A percentile compares a stretch with the other conserved stretches of the same genome.
phyloP scores from a whole-genome alignment of 1,140 invertebrate genomes.

The Rhizoglyphus robini region DNA sequence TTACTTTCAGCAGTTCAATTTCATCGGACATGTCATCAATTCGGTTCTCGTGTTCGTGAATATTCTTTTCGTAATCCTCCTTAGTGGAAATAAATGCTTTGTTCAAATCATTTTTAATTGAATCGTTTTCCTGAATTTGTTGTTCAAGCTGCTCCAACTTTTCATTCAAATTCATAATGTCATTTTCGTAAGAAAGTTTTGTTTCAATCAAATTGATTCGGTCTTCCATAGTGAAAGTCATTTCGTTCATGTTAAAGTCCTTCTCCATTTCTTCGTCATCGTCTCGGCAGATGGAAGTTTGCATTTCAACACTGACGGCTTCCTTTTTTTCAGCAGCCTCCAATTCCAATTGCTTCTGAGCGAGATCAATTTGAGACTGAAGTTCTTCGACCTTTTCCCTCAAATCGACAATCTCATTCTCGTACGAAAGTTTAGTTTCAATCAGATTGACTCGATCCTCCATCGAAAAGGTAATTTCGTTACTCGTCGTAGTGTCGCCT shows the following conservation, averaged over 20 bases:
- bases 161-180: not conserved
- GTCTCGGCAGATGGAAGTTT: not conserved
- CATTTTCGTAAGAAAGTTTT: slow-evolving; percentile 3
- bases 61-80: not conserved
- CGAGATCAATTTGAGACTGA: too few species aligned
- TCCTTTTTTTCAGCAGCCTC: not conserved
- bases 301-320: not conserved
- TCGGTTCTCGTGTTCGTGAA: not conserved
- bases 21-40: not conserved
- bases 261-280: too few species aligned
- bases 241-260: not conserved
- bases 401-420: too few species aligned
- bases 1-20: not conserved
- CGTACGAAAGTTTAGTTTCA: too few species aligned
- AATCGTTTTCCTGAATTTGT: not conserved
- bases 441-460: too few species aligned
- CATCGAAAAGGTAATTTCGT: too few species aligned
- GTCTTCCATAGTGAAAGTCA: not conserved
- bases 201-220: not conserved
- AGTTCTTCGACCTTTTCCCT: too few species aligned
- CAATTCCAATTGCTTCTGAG: too few species aligned
- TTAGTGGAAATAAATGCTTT: not conserved
- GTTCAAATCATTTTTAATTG: not conserved
- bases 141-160: not conserved
- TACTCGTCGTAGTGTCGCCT: too few species aligned